Conservation (phyloP, 2,113 vertebrate species). For the Plecturocebus donacophilus region DNA sequence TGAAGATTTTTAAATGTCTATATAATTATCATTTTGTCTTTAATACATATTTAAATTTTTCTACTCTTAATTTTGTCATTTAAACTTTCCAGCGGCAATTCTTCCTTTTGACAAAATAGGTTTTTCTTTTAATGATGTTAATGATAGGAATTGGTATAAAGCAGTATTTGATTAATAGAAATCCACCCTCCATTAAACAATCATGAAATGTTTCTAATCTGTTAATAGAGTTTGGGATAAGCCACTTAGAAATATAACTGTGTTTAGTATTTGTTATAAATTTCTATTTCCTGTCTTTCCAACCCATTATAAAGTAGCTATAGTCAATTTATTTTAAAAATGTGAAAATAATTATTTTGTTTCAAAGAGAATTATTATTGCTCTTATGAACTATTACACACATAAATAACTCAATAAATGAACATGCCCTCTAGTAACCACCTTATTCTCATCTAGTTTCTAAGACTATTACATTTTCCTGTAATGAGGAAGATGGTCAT, state of each 20-base stretch:
- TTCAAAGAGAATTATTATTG: constrained; percentile 74
- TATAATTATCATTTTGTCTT: constrained; percentile 62
- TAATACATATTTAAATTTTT: constrained; percentile 62
- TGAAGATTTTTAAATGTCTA: constrained; percentile 58
- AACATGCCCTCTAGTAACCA: constrained; percentile 55
- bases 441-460: background rate
- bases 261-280: constrained; percentile 66
- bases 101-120: constrained; percentile 65
- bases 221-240: constrained; percentile 63
- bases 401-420: constrained; percentile 65
- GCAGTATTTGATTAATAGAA: constrained; percentile 75
- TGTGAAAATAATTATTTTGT: constrained; percentile 72
- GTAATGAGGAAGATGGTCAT: background rate
- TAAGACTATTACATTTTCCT: constrained; percentile 38
- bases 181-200: constrained; percentile 66
- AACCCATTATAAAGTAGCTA: constrained; percentile 58
- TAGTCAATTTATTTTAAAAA: constrained; percentile 70
- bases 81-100: constrained; percentile 57
- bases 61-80: constrained; percentile 67
- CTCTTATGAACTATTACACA: constrained; percentile 51
- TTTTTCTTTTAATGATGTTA: constrained; percentile 62
- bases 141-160: constrained; percentile 62
- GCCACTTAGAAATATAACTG: constrained; percentile 61
- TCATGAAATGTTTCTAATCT: constrained; percentile 77
- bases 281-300: constrained; percentile 51